These are phyloP conservation scores for Prionchulus punctatus DNA, from an alignment of 2,888 invertebrate genomes.

Conservation along the genomic window DNA sequence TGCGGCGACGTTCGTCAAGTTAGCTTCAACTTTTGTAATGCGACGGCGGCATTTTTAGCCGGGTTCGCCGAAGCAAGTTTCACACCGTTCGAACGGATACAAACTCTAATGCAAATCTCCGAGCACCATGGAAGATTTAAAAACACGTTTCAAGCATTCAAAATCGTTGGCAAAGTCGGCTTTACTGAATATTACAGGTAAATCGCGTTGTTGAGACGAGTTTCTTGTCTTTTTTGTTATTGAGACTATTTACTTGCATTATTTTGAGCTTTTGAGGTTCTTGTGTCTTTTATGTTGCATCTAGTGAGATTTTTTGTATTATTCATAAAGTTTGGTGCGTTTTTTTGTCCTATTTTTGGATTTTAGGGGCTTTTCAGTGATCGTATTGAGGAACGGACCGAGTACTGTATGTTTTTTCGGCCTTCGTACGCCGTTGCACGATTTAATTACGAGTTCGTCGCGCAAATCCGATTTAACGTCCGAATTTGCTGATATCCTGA, in stretches of 20 bases:
- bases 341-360: no score
- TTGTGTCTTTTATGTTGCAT: no score
- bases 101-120: slow-evolving; percentile 67
- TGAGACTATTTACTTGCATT: no score
- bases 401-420: slow-evolving; percentile 86
- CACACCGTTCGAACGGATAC: slow-evolving; percentile 86
- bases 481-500: slow-evolving; percentile 26
- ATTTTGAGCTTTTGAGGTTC: no score
- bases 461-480: background rate
- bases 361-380: slow-evolving; percentile 76
- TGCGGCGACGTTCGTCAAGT: background rate
- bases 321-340: no score
- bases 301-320: no score
- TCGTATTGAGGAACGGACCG: slow-evolving; percentile 74
- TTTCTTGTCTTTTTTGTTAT: background rate
- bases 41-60: slow-evolving; percentile 36
- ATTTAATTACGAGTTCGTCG: no score
- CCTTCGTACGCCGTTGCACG: slow-evolving; percentile 59
- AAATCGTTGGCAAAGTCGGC: slow-evolving; percentile 21
- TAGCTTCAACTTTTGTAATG: slow-evolving; percentile 37
- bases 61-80: slow-evolving; percentile 69
- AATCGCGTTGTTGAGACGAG: no score
- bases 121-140: slow-evolving; percentile 58
- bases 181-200: slow-evolving; percentile 23
- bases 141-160: slow-evolving; percentile 67